Conservation (phyloP, 2,888 invertebrate genomes). For the Coenonympha arcania region DNA sequence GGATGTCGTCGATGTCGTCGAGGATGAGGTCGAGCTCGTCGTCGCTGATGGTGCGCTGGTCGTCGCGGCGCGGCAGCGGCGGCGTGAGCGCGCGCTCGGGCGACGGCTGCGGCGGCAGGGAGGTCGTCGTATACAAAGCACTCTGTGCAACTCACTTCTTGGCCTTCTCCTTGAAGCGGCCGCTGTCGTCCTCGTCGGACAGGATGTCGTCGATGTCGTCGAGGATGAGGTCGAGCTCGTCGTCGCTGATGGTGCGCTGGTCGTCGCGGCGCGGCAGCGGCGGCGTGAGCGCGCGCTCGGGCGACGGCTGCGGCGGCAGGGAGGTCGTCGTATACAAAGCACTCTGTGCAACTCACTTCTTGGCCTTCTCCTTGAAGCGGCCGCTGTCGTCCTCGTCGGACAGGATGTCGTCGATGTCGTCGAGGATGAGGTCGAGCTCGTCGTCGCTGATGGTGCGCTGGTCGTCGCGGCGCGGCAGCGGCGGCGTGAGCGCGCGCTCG, state of each 20-base stretch:
- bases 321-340: too few species aligned
- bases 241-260: slow-evolving; percentile 40
- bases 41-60: slow-evolving; percentile 37
- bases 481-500: slow-evolving; percentile 28
- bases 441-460: slow-evolving; percentile 43
- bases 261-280: slow-evolving; percentile 21
- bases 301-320: slow-evolving; percentile 25
- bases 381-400: slow-evolving; percentile 58
- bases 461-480: slow-evolving; percentile 20
- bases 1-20: slow-evolving; percentile 64
- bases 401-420: slow-evolving; percentile 64
- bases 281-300: slow-evolving; percentile 27
- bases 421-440: slow-evolving; percentile 60
- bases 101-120: slow-evolving; percentile 22
- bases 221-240: slow-evolving; percentile 60
- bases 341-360: slow-evolving; percentile 40
- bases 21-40: slow-evolving; percentile 63
- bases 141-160: slow-evolving; percentile 40
- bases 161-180: slow-evolving; percentile 46
- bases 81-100: slow-evolving; percentile 29
- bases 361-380: slow-evolving; percentile 45
- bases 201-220: slow-evolving; percentile 67
- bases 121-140: too few species aligned
- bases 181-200: slow-evolving; percentile 56
- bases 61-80: slow-evolving; percentile 20